Evolutionary conservation across 2,888 invertebrate genomes (phyloP).

Genomic region (Morpho achilles): DNA sequence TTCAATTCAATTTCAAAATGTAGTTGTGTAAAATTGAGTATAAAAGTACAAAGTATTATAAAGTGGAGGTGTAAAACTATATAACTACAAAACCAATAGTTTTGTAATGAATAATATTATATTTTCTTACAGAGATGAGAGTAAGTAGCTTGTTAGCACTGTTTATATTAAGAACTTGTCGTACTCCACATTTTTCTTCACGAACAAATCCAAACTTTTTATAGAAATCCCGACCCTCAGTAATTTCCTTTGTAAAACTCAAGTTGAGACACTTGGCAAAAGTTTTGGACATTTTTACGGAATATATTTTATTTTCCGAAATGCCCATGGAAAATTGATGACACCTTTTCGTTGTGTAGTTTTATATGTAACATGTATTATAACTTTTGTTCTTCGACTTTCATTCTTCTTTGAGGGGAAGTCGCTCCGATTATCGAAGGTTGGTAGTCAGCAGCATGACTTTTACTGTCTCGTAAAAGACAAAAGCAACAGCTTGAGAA

Average conservation of each 20-base stretch:
- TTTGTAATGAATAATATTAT: no score
- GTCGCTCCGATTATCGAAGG: no score
- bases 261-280: conserved; percentile 45
- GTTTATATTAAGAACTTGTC: conserved; percentile 40
- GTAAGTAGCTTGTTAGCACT: conserved; percentile 22
- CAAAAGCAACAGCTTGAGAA: no score
- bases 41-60: no score
- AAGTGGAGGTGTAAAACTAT: no score
- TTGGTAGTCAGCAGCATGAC: no score
- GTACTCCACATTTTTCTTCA: conserved; percentile 22
- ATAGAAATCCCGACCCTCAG: conserved; percentile 54
- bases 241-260: conserved; percentile 63
- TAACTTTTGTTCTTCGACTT: neutral
- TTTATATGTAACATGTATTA: neutral
- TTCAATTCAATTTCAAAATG: no score
- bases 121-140: neutral
- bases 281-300: conserved; percentile 42
- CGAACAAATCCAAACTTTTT: conserved; percentile 45
- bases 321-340: conserved; percentile 54
- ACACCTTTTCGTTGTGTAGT: conserved; percentile 14
- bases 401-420: no score
- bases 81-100: no score
- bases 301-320: conserved; percentile 54
- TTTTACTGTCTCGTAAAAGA: no score
- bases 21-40: no score